Conservation (phyloP, 2,888 invertebrate genomes). For the Fragum fragum region DNA sequence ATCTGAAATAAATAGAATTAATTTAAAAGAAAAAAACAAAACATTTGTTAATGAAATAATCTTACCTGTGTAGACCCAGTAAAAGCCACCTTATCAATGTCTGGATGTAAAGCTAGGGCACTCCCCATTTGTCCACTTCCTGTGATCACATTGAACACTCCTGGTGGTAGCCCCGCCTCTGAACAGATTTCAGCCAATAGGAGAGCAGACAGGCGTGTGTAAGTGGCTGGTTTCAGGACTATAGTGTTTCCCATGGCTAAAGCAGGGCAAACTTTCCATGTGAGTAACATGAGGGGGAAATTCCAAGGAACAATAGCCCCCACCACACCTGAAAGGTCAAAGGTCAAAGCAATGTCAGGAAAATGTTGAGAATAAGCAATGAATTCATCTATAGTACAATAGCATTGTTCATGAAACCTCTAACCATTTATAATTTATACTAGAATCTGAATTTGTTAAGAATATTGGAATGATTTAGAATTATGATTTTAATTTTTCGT, state of each 20-base stretch:
- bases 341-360: too few relatives aligned
- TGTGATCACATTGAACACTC: slow-evolving; percentile 87
- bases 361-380: too few relatives aligned
- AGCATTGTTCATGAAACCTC: too few relatives aligned
- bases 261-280: slow-evolving; percentile 88
- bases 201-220: slow-evolving; percentile 86
- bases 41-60: too few relatives aligned
- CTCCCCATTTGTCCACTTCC: slow-evolving; percentile 85
- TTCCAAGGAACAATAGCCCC: slow-evolving; percentile 87
- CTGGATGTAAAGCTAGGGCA: slow-evolving; percentile 83
- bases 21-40: too few relatives aligned
- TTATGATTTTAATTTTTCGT: too few relatives aligned
- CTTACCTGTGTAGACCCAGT: slow-evolving; percentile 86
- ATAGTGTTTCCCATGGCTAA: slow-evolving; percentile 88
- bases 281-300: slow-evolving; percentile 87
- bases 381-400: too few relatives aligned
- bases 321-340: slow-evolving; percentile 85
- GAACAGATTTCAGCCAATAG: slow-evolving; percentile 88
- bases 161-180: slow-evolving; percentile 88
- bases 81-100: slow-evolving; percentile 87
- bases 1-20: too few relatives aligned
- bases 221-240: slow-evolving; percentile 87
- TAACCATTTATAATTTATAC: too few relatives aligned
- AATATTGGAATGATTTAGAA: too few relatives aligned
- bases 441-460: too few relatives aligned